Evolutionary conservation across 2,797 vertebrate genomes (phyloP).

Genomic region (Falco biarmicus): DNA sequence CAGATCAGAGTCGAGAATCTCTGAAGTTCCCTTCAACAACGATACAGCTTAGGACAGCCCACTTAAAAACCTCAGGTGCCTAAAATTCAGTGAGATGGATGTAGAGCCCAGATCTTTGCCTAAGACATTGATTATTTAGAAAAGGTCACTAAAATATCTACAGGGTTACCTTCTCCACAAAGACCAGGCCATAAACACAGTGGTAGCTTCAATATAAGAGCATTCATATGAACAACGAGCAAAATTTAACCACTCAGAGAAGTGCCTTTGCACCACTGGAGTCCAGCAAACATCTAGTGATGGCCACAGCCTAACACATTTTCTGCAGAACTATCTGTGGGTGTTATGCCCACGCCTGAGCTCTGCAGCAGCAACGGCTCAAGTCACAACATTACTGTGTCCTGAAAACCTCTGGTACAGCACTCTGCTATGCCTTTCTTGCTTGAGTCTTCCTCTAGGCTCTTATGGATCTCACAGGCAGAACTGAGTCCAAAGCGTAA

Average conservation of each 20-base stretch:
- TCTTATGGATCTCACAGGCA: not conserved
- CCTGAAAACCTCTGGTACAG: not conserved
- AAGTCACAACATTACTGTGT: not conserved
- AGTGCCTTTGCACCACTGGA: not conserved
- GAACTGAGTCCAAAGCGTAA: conserved; percentile 2
- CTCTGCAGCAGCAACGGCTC: not conserved
- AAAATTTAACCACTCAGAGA: not conserved
- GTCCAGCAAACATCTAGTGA: not conserved
- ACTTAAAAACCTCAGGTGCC: not conserved
- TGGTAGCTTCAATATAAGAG: not conserved
- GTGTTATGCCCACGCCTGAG: not conserved
- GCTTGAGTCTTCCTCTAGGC: not conserved
- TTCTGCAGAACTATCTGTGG: not conserved
- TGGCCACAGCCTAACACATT: not conserved
- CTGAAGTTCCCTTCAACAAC: not conserved
- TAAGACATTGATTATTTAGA: not conserved
- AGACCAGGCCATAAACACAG: not conserved
- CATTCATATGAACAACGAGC: not conserved
- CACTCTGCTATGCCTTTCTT: not conserved
- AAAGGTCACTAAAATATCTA: not conserved
- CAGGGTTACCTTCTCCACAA: not conserved
- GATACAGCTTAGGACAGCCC: not conserved
- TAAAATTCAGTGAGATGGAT: not conserved
- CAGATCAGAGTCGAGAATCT: not conserved
- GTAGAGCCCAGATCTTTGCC: not conserved